Percentiles rank a stretch among this genome's conserved stretches.
Evolutionary conservation across 1,140 invertebrate genomes (phyloP).

Genomic region (Ceratosolen solmsi): DNA sequence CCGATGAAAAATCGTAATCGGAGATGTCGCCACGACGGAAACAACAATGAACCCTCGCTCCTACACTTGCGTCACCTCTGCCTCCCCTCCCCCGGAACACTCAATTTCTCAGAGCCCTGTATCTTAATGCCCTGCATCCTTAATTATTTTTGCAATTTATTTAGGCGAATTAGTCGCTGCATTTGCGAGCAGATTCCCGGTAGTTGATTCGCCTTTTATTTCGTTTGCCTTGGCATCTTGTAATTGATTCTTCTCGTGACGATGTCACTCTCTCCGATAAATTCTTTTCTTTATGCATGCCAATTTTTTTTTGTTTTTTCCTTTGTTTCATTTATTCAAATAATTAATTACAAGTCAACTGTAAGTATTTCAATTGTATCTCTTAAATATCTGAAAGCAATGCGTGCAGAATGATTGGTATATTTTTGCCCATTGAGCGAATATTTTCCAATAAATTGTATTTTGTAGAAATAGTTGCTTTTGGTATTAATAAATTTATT

Average conservation of each 20-base stretch:
- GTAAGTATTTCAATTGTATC: neutral
- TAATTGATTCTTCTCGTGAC: neutral
- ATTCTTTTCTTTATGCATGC: neutral
- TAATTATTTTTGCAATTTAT: conserved; percentile 21
- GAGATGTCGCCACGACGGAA: neutral
- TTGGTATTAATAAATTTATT: too few relatives aligned
- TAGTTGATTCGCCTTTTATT: neutral
- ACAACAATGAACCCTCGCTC: neutral
- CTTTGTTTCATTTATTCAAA: too few relatives aligned
- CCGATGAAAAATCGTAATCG: neutral
- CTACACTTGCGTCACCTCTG: neutral
- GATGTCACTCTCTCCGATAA: neutral
- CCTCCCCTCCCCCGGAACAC: too few relatives aligned
- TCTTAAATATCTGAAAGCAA: too few relatives aligned
- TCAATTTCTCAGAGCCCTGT: too few relatives aligned
- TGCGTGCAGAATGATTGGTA: too few relatives aligned
- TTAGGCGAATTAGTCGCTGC: neutral
- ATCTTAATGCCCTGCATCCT: neutral
- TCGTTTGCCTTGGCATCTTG: neutral
- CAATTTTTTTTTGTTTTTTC: too few relatives aligned
- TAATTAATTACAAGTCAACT: neutral
- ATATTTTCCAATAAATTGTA: too few relatives aligned
- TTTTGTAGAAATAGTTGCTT: too few relatives aligned
- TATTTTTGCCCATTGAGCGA: too few relatives aligned
- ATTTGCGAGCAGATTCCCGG: neutral